phyloP scores from a whole-genome alignment of 1,140 invertebrate species.

The Amyelois transitella region DNA sequence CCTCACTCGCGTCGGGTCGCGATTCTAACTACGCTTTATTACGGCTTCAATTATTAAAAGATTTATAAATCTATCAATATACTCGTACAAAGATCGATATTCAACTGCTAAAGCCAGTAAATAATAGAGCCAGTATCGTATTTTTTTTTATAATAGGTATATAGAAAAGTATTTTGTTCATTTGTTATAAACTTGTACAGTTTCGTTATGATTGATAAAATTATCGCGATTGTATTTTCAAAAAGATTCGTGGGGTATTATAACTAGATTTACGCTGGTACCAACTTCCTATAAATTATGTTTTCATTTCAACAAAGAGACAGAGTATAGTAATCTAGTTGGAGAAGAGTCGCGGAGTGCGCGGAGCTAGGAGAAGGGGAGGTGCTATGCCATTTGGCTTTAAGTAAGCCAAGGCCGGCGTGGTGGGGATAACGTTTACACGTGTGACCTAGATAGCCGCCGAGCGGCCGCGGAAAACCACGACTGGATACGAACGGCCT shows the following conservation, averaged over 20 bases:
- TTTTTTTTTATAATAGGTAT: neutral
- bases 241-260: too few relatives aligned
- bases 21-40: slow-evolving; percentile 21
- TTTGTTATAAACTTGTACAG: neutral
- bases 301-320: slow-evolving; percentile 7
- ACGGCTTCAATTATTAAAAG: too few relatives aligned
- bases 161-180: neutral
- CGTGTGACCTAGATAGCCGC: slow-evolving; percentile 68
- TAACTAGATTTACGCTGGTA: too few relatives aligned
- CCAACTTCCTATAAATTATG: neutral
- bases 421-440: slow-evolving; percentile 70
- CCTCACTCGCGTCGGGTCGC: slow-evolving; percentile 29
- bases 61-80: too few relatives aligned
- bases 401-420: slow-evolving; percentile 70
- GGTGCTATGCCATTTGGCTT: slow-evolving; percentile 51
- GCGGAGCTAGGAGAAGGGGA: slow-evolving; percentile 55
- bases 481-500: slow-evolving; percentile 39
- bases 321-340: slow-evolving; percentile 1
- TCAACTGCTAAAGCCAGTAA: too few relatives aligned
- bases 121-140: too few relatives aligned
- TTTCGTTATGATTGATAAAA: neutral
- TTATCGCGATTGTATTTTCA: neutral
- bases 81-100: too few relatives aligned
- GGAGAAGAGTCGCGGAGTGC: slow-evolving; percentile 19
- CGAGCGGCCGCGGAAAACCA: slow-evolving; percentile 39